A percentile compares a stretch with the other conserved stretches of the same genome.
These are phyloP conservation scores for Coranthus polyacanthus DNA, from an alignment of 2,797 vertebrate genomes.

Conservation along the genomic window DNA sequence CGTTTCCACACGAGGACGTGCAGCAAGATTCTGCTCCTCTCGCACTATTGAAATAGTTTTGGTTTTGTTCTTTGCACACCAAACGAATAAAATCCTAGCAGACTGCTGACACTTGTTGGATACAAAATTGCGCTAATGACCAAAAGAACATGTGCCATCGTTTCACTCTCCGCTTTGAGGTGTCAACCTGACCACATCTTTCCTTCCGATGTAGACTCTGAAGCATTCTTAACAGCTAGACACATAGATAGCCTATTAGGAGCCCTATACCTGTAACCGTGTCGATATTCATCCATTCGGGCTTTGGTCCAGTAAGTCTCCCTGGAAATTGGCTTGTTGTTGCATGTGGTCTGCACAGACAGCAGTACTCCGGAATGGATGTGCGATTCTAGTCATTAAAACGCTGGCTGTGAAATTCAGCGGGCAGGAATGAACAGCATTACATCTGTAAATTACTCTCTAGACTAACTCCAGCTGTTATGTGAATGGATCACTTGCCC, in stretches of 20 bases:
- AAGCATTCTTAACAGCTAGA: conserved; percentile 15
- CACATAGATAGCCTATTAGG: conserved; percentile 3
- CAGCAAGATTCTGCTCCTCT: conserved; percentile 10
- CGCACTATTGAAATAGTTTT: no score
- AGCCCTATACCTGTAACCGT: background rate
- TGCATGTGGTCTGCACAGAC: conserved; percentile 41
- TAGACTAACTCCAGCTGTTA: conserved; percentile 62
- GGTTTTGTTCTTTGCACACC: no score
- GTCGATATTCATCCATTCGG: conserved; percentile 26
- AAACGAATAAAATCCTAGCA: background rate
- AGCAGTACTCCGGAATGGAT: conserved; percentile 10
- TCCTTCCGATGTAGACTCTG: conserved; percentile 16
- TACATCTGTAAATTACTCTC: conserved; percentile 61
- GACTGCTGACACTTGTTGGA: conserved; percentile 45
- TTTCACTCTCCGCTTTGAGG: conserved; percentile 16
- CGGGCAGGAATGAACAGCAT: conserved; percentile 26
- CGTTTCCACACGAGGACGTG: conserved; percentile 29
- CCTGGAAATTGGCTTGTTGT: conserved; percentile 29
- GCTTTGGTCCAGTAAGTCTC: conserved; percentile 29
- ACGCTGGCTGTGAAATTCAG: conserved; percentile 37
- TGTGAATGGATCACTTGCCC: conserved; percentile 60
- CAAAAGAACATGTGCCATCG: conserved; percentile 36
- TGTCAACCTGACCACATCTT: conserved; percentile 45
- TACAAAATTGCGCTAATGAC: conserved; percentile 4
- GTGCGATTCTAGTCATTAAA: conserved; percentile 44